Evolutionary conservation across 2,113 vertebrate genomes (phyloP), one percentile per base, ranked within the genome.

Genomic region (Mastomys natalensis): DNA sequence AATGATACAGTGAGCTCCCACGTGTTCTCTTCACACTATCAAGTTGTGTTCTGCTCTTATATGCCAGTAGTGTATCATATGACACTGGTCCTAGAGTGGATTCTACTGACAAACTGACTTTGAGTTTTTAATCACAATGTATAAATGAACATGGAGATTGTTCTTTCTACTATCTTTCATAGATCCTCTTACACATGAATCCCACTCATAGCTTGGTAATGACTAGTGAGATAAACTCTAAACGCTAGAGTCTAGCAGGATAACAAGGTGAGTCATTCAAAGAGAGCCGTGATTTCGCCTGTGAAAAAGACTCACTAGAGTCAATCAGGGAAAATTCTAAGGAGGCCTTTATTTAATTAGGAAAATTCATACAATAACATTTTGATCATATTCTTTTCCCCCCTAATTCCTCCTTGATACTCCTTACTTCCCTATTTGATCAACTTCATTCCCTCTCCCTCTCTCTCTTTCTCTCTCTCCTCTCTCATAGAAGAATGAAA

Each of bases 1-100:
- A 97, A 98, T 97, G 98, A 96, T 94, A 95, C 81, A 95, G 95
- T 96, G 97, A 98, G 97, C 97, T 97, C 95, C 96, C 96, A 68
- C 97, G 98, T 98, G 86, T 96, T 98, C 88, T 89, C 87, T 92
- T 97, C 95, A 94, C 92, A 97, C 97, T 98, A 92, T 96, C 98
- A 97, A 98, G 97, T 96, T 5, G 0, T 95, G 76, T 92, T 97
- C 95, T 97, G 72, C 91, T 97, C 7, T 77, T 95, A 92, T 92
- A 43, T 92, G 62, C 74, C 78, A 91, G 45, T 74, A 68, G 91
- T 45, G 51, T 94, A 96, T 92, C 74, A 90, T 86, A 82, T n/a
- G 92, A 72, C 62, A 90, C 89, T 26, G n/a, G 96, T 97, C 92
- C 94, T 92, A 37, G 94, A 96, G 86, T 34, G 96, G 89, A 70